These are phyloP conservation scores for Ctenicera cuprea DNA, from an alignment of 2,888 invertebrate species.

Conservation along the genomic window DNA sequence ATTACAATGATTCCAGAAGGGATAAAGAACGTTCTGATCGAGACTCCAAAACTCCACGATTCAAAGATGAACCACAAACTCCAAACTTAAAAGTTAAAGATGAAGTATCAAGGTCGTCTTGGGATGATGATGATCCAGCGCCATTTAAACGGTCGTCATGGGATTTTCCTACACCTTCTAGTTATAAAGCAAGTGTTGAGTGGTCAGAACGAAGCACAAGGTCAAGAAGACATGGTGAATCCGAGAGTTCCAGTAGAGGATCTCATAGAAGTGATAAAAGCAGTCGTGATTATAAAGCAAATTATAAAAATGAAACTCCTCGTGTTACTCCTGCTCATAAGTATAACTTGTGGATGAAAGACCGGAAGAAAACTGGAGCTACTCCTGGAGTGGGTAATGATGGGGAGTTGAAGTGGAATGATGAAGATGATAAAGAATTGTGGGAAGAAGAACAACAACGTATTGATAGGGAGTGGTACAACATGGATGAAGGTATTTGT, in stretches of 20 bases:
- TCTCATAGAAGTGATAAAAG: constrained; percentile 66
- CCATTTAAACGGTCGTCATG: constrained; percentile 86
- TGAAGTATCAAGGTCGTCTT: constrained; percentile 81
- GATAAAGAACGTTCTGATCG: constrained; percentile 58
- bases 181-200: constrained; percentile 69
- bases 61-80: constrained; percentile 91
- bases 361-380: constrained; percentile 79
- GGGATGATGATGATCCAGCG: constrained; percentile 81
- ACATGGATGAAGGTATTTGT: constrained; percentile 86
- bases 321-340: constrained; percentile 92
- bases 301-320: constrained; percentile 80
- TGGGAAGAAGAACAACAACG: constrained; percentile 95
- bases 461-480: constrained; percentile 97
- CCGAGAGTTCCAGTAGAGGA: constrained; percentile 71
- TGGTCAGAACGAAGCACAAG: constrained; percentile 69
- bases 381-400: constrained; percentile 76
- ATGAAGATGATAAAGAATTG: constrained; percentile 84
- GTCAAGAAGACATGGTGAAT: constrained; percentile 61
- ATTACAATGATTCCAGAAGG: constrained; percentile 63
- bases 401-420: constrained; percentile 78
- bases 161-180: constrained; percentile 93
- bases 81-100: constrained; percentile 81
- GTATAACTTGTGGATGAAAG: constrained; percentile 86
- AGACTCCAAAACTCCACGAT: constrained; percentile 74
- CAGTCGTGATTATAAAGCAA: constrained; percentile 36